Evolutionary conservation across 2,888 invertebrate genomes (phyloP), one percentile per base, ranked within the genome.

Genomic region (Stenchaetothrips biformis): DNA sequence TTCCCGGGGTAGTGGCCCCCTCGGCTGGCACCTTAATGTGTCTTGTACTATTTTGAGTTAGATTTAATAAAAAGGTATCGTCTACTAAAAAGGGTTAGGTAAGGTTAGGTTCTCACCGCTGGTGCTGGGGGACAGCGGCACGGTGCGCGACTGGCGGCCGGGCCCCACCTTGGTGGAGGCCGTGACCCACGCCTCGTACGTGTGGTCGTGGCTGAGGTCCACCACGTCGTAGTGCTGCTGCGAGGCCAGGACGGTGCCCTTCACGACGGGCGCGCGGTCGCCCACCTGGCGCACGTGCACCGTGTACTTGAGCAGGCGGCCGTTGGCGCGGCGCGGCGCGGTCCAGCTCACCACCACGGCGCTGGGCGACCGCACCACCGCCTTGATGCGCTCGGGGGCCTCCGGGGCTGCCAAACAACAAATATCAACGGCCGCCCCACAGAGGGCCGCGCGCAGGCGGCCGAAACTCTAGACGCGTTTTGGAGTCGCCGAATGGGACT

Each of bases 281-380:
- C 89, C 89, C 9, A 74, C 67, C 67, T 74, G 67, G 67, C 83
- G 79, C n/a, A 81, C 82, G 84, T 93, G 93, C 7, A 93, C 87
- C 85, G 90, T 92, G 86, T 92, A 95, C 86, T 93, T 93, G 37
- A 91, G 92, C 80, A 95, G 90, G 81, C 92, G 87, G 13, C 95
- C 95, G 85, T 95, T 95, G 0, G 92, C 91, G 82, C 92, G 92
- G 7, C 88, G 85, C 0, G 95, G 95, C 4, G 92, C 90, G 82
- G 93, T 87, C 95, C 95, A 95, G 0, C 94, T 92, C 21, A 95
- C 90, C 83, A 93, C 89, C 3, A 95, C 88, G 2, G 93, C 92
- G 85, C 92, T 92, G 1, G 92, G 89, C 3, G 93, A 92, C 83
- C 92, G 92, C 18, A 93, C 92, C 78, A 93, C 91, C 4, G 93